Percentiles rank a stretch among this genome's conserved stretches.
Conservation (phyloP, 2,113 vertebrate genomes). For the Lucifuga dentata region DNA sequence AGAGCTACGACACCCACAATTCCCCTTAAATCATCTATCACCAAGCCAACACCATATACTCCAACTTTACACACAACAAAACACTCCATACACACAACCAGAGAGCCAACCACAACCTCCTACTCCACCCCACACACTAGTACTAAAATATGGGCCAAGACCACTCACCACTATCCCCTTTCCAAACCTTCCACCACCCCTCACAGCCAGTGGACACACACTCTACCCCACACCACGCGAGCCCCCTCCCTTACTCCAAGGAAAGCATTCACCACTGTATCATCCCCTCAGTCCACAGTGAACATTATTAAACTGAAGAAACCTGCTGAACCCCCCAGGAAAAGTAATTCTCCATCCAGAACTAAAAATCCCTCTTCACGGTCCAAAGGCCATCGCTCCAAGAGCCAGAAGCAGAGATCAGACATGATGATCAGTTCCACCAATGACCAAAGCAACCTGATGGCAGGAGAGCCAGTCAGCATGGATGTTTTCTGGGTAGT, state of each 20-base stretch:
- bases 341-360: background rate
- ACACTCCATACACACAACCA: slow-evolving; percentile 34
- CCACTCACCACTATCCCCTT: slow-evolving; percentile 31
- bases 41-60: slow-evolving; percentile 25
- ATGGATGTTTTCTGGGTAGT: slow-evolving; percentile 84
- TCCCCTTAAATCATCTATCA: slow-evolving; percentile 25
- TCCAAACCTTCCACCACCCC: slow-evolving; percentile 28
- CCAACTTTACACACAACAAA: slow-evolving; percentile 50
- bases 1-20: slow-evolving; percentile 28
- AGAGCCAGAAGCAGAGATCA: slow-evolving; percentile 48
- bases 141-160: slow-evolving; percentile 38
- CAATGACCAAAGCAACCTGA: slow-evolving; percentile 56
- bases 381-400: slow-evolving; percentile 48
- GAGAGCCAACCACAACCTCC: slow-evolving; percentile 18
- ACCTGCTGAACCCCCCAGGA: slow-evolving; percentile 34
- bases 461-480: slow-evolving; percentile 43
- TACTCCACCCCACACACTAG: slow-evolving; percentile 42
- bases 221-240: slow-evolving; percentile 35
- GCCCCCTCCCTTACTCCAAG: slow-evolving; percentile 24
- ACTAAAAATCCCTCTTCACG: slow-evolving; percentile 42
- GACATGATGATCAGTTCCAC: slow-evolving; percentile 35
- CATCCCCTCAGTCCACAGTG: slow-evolving; percentile 45
- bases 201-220: slow-evolving; percentile 36
- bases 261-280: slow-evolving; percentile 12
- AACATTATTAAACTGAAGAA: slow-evolving; percentile 58